These are phyloP conservation scores for Fragum sueziense DNA, from an alignment of 2,888 invertebrate species.

Conservation along the genomic window DNA sequence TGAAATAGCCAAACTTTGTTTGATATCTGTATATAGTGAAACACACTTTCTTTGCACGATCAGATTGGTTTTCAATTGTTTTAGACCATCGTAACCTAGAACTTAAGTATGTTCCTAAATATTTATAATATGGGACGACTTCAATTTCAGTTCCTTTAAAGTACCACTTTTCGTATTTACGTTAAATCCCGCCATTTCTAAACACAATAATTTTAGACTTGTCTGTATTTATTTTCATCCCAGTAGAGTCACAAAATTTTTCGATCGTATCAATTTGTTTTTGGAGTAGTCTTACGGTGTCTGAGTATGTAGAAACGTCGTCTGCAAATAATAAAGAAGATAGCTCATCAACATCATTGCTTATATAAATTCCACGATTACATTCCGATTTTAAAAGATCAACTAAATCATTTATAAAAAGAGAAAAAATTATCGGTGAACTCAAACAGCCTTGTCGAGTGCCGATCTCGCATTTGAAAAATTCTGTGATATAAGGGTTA, in stretches of 20 bases:
- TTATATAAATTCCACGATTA: not conserved
- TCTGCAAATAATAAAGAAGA: conserved; percentile 22
- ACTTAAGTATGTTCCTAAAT: not conserved
- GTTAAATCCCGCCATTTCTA: conserved; percentile 11
- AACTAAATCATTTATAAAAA: conserved; percentile 22
- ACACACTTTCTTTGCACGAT: not conserved
- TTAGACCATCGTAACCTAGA: not conserved
- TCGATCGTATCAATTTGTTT: conserved; percentile 1
- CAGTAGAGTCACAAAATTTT: not conserved
- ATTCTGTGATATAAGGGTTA: not conserved
- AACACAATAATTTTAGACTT: conserved; percentile 35
- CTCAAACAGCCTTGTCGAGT: conserved; percentile 18
- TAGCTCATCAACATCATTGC: conserved; percentile 9
- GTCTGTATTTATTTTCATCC: conserved; percentile 13
- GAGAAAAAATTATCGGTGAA: conserved; percentile 15
- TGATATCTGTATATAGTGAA: not conserved
- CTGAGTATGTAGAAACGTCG: conserved; percentile 14
- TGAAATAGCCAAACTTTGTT: not conserved
- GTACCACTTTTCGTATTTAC: not conserved
- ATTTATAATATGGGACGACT: conserved; percentile 4
- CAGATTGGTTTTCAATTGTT: not conserved
- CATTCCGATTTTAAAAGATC: not conserved
- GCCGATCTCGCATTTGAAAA: conserved; percentile 18
- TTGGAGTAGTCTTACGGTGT: conserved; percentile 11
- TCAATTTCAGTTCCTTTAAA: not conserved